phyloP scores from a whole-genome alignment of 2,113 vertebrate species.

The Myrmecobius fasciatus region DNA sequence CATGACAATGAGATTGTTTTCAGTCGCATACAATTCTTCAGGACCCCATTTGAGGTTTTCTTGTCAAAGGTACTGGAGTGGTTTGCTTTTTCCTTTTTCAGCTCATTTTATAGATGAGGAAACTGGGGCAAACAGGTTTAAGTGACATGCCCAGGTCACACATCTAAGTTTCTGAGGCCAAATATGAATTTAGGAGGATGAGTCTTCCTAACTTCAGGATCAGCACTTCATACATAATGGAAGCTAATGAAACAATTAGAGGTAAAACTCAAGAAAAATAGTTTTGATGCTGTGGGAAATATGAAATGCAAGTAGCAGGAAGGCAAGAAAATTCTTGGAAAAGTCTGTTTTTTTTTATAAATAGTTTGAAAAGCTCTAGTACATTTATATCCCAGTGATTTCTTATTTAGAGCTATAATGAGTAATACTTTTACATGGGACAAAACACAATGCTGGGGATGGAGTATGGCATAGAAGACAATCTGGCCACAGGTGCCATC shows the following conservation, averaged over 20 bases:
- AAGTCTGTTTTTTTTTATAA: not conserved
- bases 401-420: not conserved
- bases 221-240: not conserved
- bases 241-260: not conserved
- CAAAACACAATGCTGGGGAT: not conserved
- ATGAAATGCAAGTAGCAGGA: not conserved
- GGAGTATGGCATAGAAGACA: not conserved
- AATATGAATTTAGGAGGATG: no score
- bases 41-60: no score
- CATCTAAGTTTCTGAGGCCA: no score
- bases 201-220: no score
- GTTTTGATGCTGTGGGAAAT: not conserved
- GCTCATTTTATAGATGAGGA: no score
- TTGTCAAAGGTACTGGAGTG: no score
- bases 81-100: no score
- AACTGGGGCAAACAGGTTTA: no score
- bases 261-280: not conserved
- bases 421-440: not conserved
- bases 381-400: not conserved
- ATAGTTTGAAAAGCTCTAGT: not conserved
- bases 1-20: not conserved
- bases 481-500: not conserved
- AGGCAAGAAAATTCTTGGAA: not conserved
- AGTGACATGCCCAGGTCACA: no score
- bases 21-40: no score